Evolutionary conservation across 2,888 invertebrate genomes (phyloP), one percentile per base, ranked within the genome.

Genomic region (Drosophila borborema): DNA sequence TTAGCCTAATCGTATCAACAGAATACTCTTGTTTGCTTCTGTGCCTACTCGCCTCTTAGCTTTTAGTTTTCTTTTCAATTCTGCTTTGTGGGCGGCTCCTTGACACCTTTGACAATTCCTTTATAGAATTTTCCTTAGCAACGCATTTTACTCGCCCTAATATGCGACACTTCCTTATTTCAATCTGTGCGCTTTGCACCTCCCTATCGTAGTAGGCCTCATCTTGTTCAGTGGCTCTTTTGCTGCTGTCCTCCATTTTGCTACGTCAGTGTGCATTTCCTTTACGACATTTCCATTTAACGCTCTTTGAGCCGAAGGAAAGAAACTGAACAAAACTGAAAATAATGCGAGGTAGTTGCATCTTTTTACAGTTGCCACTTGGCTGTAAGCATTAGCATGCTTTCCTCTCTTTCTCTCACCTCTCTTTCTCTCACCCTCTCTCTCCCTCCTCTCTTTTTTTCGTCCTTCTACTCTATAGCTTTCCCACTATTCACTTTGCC

Each of bases 281-380:
- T 76, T 84, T 74, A 73, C 73, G 75, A 64, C 82, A 77, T 74
- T 84, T 82, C 69, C 79, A 74, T 72, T 74, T 79, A 55, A 68
- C 59, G 64, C 72, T 62, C 51, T 20, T 70, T n/a, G 56, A 53
- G 23, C 6, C 31, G 36, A 23, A 16, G 14, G 3, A 40, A 56
- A 41, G 49, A 45, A 23, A 40, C 43, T 20, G 60, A 62, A 55
- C 12, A 55, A 49, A 77, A 61, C 43, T 14, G 12, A 56, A 73
- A 64, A 65, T 69, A 65, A 43, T 41, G 56, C 34, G 31, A 51
- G 61, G 12, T 38, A 31, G 54, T 59, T 49, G 34, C 45, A 56
- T 63, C 31, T 65, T 56, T 53, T 28, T 43, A 45, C 64, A 63
- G 49, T 67, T 64, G 40, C 46, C 49, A 64, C 49, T 66, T 61